Evolutionary conservation across 2,888 invertebrate species (phyloP).

Genomic region (Acronicta leporina): DNA sequence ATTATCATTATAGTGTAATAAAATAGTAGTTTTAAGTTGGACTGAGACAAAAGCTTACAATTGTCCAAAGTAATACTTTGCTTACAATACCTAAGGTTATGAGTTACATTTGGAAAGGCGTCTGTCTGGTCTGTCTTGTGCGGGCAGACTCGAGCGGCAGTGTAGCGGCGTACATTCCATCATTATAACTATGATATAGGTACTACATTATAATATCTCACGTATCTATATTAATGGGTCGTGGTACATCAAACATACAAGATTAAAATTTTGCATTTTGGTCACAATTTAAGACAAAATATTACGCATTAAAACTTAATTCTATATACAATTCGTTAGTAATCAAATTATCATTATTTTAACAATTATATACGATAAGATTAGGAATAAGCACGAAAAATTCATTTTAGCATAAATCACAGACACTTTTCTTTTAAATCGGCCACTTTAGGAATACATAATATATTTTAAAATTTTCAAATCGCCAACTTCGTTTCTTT

Average conservation of each 20-base stretch:
- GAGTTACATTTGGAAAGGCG: slow-evolving; percentile 44
- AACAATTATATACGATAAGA: slow-evolving; percentile 77
- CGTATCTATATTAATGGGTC: slow-evolving; percentile 54
- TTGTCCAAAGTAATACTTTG: slow-evolving; percentile 43
- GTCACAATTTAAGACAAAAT: slow-evolving; percentile 78
- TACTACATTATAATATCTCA: slow-evolving; percentile 56
- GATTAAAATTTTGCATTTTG: slow-evolving; percentile 72
- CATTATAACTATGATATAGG: slow-evolving; percentile 50
- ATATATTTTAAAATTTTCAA: slow-evolving; percentile 53
- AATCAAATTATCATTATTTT: slow-evolving; percentile 56
- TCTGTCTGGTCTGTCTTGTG: slow-evolving; percentile 11
- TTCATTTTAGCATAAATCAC: slow-evolving; percentile 86
- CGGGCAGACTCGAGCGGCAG: slow-evolving; percentile 36
- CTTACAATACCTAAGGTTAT: slow-evolving; percentile 38
- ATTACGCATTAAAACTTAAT: slow-evolving; percentile 75
- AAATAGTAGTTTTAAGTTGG: slow-evolving; percentile 26
- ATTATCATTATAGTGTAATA: slow-evolving; percentile 33
- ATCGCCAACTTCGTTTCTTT: slow-evolving; percentile 29
- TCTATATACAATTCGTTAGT: slow-evolving; percentile 80
- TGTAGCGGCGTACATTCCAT: slow-evolving; percentile 51
- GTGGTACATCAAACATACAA: slow-evolving; percentile 63
- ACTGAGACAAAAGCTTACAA: slow-evolving; percentile 44
- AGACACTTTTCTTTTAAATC: slow-evolving; percentile 82
- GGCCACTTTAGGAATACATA: slow-evolving; percentile 72
- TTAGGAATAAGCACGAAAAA: slow-evolving; percentile 85